A percentile compares a stretch with the other conserved stretches of the same genome.
These are phyloP conservation scores for Chaetogeoica ovagalla DNA, from an alignment of 2,888 invertebrate genomes.

Conservation along the genomic window DNA sequence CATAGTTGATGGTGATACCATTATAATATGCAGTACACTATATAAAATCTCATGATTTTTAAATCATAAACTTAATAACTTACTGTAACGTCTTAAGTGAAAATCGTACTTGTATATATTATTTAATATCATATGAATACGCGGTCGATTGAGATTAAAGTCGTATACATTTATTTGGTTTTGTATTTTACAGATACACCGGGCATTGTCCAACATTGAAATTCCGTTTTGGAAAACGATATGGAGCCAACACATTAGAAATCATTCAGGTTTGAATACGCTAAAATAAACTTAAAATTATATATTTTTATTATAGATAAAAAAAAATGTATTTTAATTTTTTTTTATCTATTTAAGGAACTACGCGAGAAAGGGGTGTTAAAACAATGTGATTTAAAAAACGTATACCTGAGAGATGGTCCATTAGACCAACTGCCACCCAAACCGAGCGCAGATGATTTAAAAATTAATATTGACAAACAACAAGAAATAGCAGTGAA, in stretches of 20 bases:
- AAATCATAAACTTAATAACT: too few species aligned
- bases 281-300: neutral
- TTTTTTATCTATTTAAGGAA: conserved; percentile 37
- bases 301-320: neutral
- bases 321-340: neutral
- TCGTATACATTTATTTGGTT: neutral
- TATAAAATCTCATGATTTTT: too few species aligned
- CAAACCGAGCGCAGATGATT: conserved; percentile 28
- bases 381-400: conserved; percentile 49
- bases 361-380: conserved; percentile 52
- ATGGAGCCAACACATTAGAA: conserved; percentile 71
- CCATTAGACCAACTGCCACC: conserved; percentile 33
- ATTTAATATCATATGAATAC: too few species aligned
- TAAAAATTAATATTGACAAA: conserved; percentile 48
- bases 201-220: conserved; percentile 74
- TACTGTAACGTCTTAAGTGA: too few species aligned
- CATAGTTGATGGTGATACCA: too few species aligned
- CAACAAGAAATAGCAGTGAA: conserved; percentile 56
- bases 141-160: neutral
- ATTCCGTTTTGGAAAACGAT: conserved; percentile 72
- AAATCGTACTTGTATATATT: too few species aligned
- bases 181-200: conserved; percentile 65
- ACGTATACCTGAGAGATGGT: conserved; percentile 28
- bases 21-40: too few species aligned
- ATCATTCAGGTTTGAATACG: conserved; percentile 64